phyloP scores from a whole-genome alignment of 2,113 vertebrate species.

The Pogonocichla stellata region DNA sequence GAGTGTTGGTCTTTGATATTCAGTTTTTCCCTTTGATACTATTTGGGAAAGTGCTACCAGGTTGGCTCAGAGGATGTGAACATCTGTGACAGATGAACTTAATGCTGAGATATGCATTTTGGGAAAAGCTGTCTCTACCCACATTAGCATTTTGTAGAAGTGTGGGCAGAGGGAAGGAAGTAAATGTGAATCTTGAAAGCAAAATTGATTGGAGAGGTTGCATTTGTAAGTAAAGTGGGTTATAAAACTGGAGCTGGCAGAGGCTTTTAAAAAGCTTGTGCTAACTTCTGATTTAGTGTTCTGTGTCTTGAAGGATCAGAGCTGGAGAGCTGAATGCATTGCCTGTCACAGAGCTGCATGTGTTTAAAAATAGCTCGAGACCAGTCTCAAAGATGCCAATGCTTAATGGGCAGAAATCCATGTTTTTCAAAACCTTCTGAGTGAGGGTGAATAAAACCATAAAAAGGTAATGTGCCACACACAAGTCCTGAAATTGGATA shows the following conservation, averaged over 20 bases:
- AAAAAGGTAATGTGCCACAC: background rate
- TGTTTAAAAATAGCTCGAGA: constrained; percentile 13
- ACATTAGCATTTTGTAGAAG: constrained; percentile 55
- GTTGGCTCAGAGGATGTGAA: constrained; percentile 3
- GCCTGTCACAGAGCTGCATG: background rate
- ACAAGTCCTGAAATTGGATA: background rate
- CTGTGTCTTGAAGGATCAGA: constrained; percentile 32
- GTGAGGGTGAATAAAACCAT: background rate
- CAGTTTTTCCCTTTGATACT: background rate
- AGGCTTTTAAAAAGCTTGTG: constrained; percentile 40
- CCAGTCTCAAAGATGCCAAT: background rate
- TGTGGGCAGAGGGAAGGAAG: constrained; percentile 37
- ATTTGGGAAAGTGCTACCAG: background rate
- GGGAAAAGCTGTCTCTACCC: constrained; percentile 1
- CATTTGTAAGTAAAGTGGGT: constrained; percentile 60
- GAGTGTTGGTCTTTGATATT: background rate
- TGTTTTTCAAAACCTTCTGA: background rate
- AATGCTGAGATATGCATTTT: constrained; percentile 29
- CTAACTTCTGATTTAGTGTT: constrained; percentile 54
- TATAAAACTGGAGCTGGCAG: constrained; percentile 56
- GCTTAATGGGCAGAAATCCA: background rate
- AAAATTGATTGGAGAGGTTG: constrained; percentile 61
- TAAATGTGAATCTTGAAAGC: constrained; percentile 62
- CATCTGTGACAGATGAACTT: constrained; percentile 48
- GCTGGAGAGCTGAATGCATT: background rate